These are phyloP conservation scores for Dasysyrphus tricinctus DNA, from an alignment of 2,888 invertebrate species.

Conservation along the genomic window DNA sequence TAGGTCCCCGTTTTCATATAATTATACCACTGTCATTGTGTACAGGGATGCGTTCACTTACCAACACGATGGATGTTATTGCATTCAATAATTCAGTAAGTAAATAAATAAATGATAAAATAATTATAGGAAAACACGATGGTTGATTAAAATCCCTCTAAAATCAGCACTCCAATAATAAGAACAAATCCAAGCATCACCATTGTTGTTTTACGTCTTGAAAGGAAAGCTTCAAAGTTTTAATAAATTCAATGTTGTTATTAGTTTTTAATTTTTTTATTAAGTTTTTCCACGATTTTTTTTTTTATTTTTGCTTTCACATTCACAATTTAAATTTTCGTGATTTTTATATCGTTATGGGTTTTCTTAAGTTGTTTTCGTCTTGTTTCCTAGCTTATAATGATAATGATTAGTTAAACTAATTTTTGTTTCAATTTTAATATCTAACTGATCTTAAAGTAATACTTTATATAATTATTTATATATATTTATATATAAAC, in stretches of 20 bases:
- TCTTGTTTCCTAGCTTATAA: slow-evolving; percentile 51
- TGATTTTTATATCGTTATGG: slow-evolving; percentile 47
- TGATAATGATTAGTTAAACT: slow-evolving; percentile 72
- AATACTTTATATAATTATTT: slow-evolving; percentile 25
- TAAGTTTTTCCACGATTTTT: slow-evolving; percentile 54
- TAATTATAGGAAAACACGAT: too few relatives aligned
- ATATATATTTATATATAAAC: slow-evolving; percentile 39
- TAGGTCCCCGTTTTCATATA: too few relatives aligned
- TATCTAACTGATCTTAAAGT: slow-evolving; percentile 68
- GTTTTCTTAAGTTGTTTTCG: slow-evolving; percentile 55
- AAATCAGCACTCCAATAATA: too few relatives aligned
- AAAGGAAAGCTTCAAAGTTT: too few relatives aligned
- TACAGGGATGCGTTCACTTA: too few relatives aligned
- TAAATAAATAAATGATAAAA: too few relatives aligned
- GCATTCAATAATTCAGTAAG: too few relatives aligned
- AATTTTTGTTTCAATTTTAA: slow-evolving; percentile 59
- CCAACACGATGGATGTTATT: too few relatives aligned
- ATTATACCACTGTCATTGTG: too few relatives aligned
- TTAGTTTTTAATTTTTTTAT: slow-evolving; percentile 60
- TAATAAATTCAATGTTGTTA: neutral
- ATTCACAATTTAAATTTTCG: slow-evolving; percentile 51
- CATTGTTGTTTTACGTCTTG: too few relatives aligned
- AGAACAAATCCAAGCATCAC: too few relatives aligned
- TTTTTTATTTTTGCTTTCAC: slow-evolving; percentile 54
- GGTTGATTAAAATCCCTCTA: too few relatives aligned